Conservation (phyloP, 2,888 invertebrate genomes). For the Punctoribates punctum region DNA sequence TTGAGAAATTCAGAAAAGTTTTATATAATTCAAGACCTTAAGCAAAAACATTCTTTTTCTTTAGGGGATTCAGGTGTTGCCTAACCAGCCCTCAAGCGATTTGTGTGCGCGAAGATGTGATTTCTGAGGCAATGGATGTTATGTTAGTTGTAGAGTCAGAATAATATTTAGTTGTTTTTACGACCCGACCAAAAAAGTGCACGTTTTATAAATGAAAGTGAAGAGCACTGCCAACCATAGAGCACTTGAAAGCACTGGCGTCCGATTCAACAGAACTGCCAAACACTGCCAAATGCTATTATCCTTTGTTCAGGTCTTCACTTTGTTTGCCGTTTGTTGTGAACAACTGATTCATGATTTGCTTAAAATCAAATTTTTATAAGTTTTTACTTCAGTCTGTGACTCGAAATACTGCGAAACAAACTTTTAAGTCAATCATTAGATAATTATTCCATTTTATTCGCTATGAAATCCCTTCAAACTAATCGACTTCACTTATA, state of each 20-base stretch:
- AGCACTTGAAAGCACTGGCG: not conserved
- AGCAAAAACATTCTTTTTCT: conserved; percentile 6
- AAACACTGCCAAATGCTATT: not conserved
- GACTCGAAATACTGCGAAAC: too few species aligned
- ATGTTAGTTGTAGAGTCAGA: not conserved
- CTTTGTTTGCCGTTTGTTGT: not conserved
- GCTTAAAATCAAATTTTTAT: too few species aligned
- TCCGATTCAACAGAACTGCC: not conserved
- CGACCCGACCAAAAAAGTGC: conserved; percentile 16
- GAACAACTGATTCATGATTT: too few species aligned
- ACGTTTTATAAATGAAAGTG: conserved; percentile 32
- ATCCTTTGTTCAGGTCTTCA: not conserved
- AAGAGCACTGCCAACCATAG: conserved; percentile 1
- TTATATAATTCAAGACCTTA: not conserved
- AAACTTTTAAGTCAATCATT: too few species aligned
- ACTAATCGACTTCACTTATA: too few species aligned
- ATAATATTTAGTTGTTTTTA: not conserved
- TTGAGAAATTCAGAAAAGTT: not conserved
- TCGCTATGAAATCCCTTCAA: too few species aligned
- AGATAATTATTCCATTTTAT: too few species aligned
- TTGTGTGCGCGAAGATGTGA: conserved; percentile 12
- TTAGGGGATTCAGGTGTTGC: conserved; percentile 8
- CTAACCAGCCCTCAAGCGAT: not conserved
- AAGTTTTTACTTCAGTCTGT: too few species aligned
- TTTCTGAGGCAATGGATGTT: not conserved